Evolutionary conservation across 2,113 vertebrate species (phyloP), one percentile per base, ranked within the genome.

Genomic region (Prinia subflava): DNA sequence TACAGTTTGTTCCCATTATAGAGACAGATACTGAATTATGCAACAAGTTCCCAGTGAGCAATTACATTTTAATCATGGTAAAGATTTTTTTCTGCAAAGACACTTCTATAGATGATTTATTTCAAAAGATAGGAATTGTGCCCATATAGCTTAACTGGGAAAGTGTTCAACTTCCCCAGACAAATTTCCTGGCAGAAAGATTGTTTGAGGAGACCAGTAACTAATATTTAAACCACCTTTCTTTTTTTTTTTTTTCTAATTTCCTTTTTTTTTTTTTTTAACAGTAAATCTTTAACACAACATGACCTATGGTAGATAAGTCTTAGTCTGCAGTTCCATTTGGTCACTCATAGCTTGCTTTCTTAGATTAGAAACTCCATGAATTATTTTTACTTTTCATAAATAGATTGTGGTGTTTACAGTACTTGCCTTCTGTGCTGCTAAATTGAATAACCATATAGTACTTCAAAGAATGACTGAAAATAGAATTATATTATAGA

Each of bases 31-130:
- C 84, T 92, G 81, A 97, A 88, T 93, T 95, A 87, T 95, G 69
- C 73, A 94, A 76, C 59, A 83, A 87, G 62, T 88, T 93, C 83
- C 81, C 87, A 93, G 69, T n/a, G 90, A 90, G 63, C 69, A 91
- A 95, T 95, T 95, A 95, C 81, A 95, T 67, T 94, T 91, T 95
- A 94, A 93, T 96, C 67, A 96, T 33, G 22, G 63, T 83, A 91
- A 94, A 95, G 75, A 90, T 88, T 96, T 96, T 96, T 95, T 95
- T 68, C 67, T 74, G 70, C 56, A 33, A 71, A 93, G 35, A 87
- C 70, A 63, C 52, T 86, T 53, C 59, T 92, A 41, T 35, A 52
- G 52, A 91, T 95, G 35, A 93, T 93, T 92, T 94, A 89, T 92
- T 87, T 95, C 42, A 70, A 92, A 96, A 79, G 56, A 74, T 63